Evolutionary conservation across 2,797 vertebrate species (phyloP).

Genomic region (Tokudaia tokunoshimensis): DNA sequence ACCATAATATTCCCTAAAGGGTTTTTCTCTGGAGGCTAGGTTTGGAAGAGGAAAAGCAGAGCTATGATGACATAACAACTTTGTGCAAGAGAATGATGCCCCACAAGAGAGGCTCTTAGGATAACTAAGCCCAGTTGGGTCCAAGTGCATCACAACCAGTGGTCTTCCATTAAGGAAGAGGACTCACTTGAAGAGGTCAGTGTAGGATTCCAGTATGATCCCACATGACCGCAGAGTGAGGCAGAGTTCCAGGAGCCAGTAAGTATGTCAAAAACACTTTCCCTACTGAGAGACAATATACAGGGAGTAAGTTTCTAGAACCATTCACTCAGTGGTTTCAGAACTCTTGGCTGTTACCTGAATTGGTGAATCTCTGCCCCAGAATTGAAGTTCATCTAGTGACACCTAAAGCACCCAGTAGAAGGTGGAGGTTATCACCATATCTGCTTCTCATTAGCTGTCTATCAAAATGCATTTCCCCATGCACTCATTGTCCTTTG

Average conservation of each 20-base stretch:
- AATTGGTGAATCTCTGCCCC: constrained; percentile 3
- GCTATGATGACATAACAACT: not conserved
- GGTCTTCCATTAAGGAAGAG: not conserved
- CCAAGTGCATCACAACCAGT: not conserved
- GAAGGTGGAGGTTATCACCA: not conserved
- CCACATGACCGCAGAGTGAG: not conserved
- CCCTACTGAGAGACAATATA: not conserved
- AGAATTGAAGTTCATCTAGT: not conserved
- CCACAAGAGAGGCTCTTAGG: not conserved
- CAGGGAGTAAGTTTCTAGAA: not conserved
- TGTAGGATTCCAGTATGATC: not conserved
- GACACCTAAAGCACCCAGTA: not conserved
- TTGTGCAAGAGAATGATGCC: not conserved
- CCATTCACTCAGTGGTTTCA: not conserved
- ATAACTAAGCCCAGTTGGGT: not conserved
- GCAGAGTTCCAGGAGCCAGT: not conserved
- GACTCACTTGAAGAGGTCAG: not conserved
- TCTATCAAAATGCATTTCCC: constrained; percentile 1
- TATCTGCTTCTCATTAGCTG: not conserved
- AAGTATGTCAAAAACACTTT: not conserved
- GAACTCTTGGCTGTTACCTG: not conserved
- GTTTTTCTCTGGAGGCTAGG: not conserved
- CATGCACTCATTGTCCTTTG: not conserved
- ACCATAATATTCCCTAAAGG: not conserved
- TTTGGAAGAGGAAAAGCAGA: constrained; percentile 6